Percentiles rank a stretch among this genome's conserved stretches.
These are phyloP conservation scores for Drosophila repleta DNA, from an alignment of 1,140 invertebrate species.

Conservation along the genomic window DNA sequence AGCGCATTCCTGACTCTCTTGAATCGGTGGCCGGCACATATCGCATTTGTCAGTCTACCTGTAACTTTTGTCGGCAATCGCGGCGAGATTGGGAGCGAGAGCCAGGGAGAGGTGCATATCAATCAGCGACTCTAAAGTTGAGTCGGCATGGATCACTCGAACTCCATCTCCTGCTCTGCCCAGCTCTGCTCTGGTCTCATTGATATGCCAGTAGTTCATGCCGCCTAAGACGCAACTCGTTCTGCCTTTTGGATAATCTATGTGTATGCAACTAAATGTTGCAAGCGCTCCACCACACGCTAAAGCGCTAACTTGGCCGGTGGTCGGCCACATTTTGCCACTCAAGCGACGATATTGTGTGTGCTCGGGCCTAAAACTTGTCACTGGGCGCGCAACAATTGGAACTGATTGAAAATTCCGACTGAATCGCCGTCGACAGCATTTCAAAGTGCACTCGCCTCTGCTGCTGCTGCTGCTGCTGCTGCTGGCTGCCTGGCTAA, in stretches of 20 bases:
- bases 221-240: constrained; percentile 33
- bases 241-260: constrained; percentile 65
- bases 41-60: constrained; percentile 73
- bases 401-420: constrained; percentile 81
- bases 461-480: too few relatives aligned
- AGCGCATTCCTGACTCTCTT: constrained; percentile 27
- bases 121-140: constrained; percentile 52
- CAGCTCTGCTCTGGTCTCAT: constrained; percentile 43
- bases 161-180: not conserved
- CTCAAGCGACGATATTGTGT: constrained; percentile 38
- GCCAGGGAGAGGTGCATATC: constrained; percentile 60
- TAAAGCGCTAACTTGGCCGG: constrained; percentile 78
- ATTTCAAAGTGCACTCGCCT: constrained; percentile 63
- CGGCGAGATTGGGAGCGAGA: not conserved
- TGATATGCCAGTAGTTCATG: constrained; percentile 81
- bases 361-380: constrained; percentile 45
- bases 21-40: constrained; percentile 44
- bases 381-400: constrained; percentile 78
- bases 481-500: constrained; percentile 44
- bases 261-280: constrained; percentile 79
- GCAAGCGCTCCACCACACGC: constrained; percentile 35
- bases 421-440: constrained; percentile 43
- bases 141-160: constrained; percentile 72
- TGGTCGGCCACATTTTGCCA: constrained; percentile 70
- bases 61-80: constrained; percentile 69